Percentiles rank a stretch among this genome's conserved stretches.
Conservation (phyloP, 2,888 invertebrate genomes). For the Tachystola acroxantha region DNA sequence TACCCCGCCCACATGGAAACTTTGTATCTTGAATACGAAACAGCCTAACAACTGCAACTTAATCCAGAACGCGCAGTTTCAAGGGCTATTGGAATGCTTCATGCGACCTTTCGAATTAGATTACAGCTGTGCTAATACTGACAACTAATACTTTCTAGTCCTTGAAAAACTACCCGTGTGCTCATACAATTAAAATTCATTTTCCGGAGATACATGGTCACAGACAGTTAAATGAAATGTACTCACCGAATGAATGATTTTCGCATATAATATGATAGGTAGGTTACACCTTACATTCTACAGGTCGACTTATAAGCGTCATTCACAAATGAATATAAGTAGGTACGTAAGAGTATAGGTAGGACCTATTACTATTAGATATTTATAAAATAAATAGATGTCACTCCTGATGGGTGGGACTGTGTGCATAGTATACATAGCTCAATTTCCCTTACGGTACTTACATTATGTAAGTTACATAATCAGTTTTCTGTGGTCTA, state of each 20-base stretch:
- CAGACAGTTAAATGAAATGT: background rate
- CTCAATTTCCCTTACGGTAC: no score
- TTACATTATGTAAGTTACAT: no score
- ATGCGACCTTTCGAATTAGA: background rate
- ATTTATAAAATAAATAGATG: no score
- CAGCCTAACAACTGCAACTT: background rate
- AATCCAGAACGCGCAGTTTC: background rate
- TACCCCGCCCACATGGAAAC: slow-evolving; percentile 66
- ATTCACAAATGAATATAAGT: no score
- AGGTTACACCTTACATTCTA: no score
- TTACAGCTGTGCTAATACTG: no score
- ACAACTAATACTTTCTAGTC: background rate
- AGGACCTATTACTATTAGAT: no score
- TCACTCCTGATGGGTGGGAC: no score
- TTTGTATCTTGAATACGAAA: slow-evolving; percentile 3
- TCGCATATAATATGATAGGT: background rate
- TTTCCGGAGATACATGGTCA: slow-evolving; percentile 8
- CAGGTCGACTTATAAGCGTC: no score
- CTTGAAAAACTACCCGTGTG: slow-evolving; percentile 22
- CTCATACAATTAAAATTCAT: slow-evolving; percentile 20
- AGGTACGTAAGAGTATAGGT: no score
- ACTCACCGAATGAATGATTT: background rate
- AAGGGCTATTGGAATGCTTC: background rate
- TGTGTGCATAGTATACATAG: no score
- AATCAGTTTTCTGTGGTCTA: no score